phyloP scores from a whole-genome alignment of 2,113 vertebrate species.

The Natator depressus region DNA sequence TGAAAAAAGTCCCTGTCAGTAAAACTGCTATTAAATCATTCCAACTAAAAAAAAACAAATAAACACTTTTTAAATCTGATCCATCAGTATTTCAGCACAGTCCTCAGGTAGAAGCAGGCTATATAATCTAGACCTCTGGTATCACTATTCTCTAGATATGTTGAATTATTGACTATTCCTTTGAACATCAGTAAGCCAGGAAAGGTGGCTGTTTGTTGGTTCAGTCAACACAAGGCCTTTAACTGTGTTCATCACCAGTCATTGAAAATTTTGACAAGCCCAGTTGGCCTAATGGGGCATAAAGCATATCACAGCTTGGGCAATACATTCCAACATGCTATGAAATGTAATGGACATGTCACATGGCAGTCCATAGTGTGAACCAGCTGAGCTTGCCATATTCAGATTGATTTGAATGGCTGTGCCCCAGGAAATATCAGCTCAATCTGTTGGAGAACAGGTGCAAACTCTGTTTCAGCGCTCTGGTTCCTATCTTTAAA shows the following conservation, averaged over 20 bases:
- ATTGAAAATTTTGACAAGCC: neutral
- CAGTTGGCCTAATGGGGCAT: neutral
- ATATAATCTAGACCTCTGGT: neutral
- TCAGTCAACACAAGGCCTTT: neutral
- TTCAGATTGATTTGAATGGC: accelerated
- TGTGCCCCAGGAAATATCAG: neutral
- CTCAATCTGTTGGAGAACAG: neutral
- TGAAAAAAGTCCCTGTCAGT: neutral
- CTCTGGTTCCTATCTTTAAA: neutral
- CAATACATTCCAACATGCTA: neutral
- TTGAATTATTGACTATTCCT: neutral
- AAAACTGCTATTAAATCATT: accelerated
- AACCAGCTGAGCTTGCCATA: accelerated
- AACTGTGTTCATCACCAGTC: neutral
- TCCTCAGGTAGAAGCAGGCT: neutral
- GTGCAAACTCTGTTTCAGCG: neutral
- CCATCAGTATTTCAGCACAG: neutral
- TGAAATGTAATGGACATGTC: neutral
- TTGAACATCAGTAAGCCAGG: neutral
- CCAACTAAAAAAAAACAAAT: neutral
- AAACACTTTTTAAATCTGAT: accelerated
- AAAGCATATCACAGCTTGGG: neutral
- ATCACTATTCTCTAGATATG: neutral
- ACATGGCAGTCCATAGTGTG: accelerated
- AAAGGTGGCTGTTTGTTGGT: neutral